phyloP scores from a whole-genome alignment of 2,113 vertebrate species.

The Proteles cristata region DNA sequence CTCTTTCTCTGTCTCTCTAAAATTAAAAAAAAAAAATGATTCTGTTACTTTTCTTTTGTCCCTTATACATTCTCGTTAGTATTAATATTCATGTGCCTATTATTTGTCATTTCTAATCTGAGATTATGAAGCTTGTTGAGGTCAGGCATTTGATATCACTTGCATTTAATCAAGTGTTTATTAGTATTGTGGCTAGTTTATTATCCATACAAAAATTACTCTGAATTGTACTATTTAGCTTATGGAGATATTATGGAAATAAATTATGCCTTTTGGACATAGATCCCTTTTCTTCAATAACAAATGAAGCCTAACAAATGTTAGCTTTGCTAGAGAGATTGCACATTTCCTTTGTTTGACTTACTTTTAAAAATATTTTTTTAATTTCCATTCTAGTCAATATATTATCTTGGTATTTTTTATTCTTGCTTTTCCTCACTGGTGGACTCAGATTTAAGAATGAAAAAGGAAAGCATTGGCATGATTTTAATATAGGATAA shows the following conservation, averaged over 20 bases:
- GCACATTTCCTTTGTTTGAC: background rate
- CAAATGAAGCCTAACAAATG: background rate
- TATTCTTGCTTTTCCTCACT: background rate
- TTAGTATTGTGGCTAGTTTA: background rate
- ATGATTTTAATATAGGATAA: slow-evolving; percentile 19
- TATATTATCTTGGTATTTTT: slow-evolving; percentile 4
- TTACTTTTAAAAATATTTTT: background rate
- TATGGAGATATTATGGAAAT: slow-evolving; percentile 5
- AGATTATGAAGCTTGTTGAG: background rate
- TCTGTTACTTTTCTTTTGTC: background rate
- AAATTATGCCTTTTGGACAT: background rate
- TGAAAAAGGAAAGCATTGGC: background rate
- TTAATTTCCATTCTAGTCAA: background rate
- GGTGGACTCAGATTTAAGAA: slow-evolving; percentile 15
- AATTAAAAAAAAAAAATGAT: background rate
- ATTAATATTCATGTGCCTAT: background rate
- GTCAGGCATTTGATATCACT: background rate
- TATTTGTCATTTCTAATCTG: background rate
- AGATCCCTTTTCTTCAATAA: background rate
- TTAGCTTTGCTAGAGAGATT: slow-evolving; percentile 1
- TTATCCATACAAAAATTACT: background rate
- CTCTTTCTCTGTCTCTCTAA: too few species aligned
- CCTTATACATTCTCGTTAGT: background rate
- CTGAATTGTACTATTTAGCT: background rate
- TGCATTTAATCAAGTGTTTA: background rate